Base-by-base conservation (phyloP, 2,797 vertebrate species). In the Darevskia nairensis region DNA sequence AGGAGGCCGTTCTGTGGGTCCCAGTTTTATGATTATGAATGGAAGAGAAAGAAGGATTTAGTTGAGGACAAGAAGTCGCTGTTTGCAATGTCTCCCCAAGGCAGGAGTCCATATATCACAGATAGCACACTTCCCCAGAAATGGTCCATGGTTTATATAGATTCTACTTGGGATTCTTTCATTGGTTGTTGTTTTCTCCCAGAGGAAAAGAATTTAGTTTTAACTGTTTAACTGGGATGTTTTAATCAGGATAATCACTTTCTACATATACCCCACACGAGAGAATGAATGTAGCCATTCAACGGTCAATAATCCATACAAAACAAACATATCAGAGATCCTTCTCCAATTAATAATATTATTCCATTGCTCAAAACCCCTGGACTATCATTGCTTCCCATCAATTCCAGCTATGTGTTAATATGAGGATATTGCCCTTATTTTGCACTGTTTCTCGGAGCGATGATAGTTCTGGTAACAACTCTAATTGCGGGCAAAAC, bases 401-500 rank as follows among this genome's bases (percentile, higher is more conserved):
- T 59, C 23, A 5, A 11, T 9, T 64, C 9, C 59, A 44, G 4
- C 2, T 0, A 0, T 21, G 27, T 61, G 72, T 44, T 87, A 81
- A 87, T 44, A 41, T 41, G 23, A 21, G 27, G 78, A 50, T 17
- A 29, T 2, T 77, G 82, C 46, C 46, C 69, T 46, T 87, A 55
- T 72, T 90, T 85, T 87, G 4, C 86, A 39, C 1, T 2, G 0
- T 35, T 44, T n/a, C 55, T 82, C 50, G 2, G 41, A 35, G 46
- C 72, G 79, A 78, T 25, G 39, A 82, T 50, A 39, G 25, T 64
- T 85, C 50, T 72, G 86, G 79, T 76, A 89, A 39, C 83, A n/a
- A 23, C 32, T 50, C 89, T 82, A 86, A 82, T 88, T 88, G 84
- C 72, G 72, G n/a, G 29, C 10, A 27, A 74, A 87, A 78, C 44